Evolutionary conservation across 2,888 invertebrate genomes (phyloP), one percentile per base, ranked within the genome.

Genomic region (Cetonia aurata): DNA sequence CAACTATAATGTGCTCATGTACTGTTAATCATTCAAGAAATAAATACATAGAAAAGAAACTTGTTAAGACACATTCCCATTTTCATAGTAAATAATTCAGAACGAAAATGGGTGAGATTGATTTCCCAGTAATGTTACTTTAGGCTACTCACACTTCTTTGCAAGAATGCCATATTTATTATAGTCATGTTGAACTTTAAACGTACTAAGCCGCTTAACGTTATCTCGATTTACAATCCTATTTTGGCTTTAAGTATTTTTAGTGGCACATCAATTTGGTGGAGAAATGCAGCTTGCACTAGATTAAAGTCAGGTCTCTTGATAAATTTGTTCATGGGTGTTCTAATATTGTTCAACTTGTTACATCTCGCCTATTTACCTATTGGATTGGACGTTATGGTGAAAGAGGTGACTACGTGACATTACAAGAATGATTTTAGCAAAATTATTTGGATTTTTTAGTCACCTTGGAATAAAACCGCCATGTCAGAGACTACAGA

Each of bases 381-480:
- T 6, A 12, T 48, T 62, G 48, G 62, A 25, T 33, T 62, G 1
- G 10, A 6, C 2, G 31, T 48, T 33, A 12, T 62, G 15, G 31
- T 15, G 9, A 33, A 48, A 15, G 15, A 62, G 31, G 62, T 62
- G 31, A 3, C n/a, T n/a, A n/a, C n/a, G n/a, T n/a, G n/a, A n/a
- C n/a, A n/a, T n/a, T n/a, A n/a, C n/a, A n/a, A n/a, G n/a, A n/a
- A n/a, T n/a, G n/a, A n/a, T n/a, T n/a, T n/a, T n/a, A n/a, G n/a
- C n/a, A n/a, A n/a, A n/a, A n/a, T n/a, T n/a, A n/a, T n/a, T n/a
- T n/a, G n/a, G n/a, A n/a, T n/a, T n/a, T 62, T 62, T 0, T 31
- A 62, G 62, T 33, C 33, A 13, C 1, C 31, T 62, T 33, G 46
- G 12, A 62, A 50, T 15, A 10, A 10, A 48, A 60, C 60, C 6